phyloP scores from a whole-genome alignment of 2,113 vertebrate genomes.

The Neoarius graeffei region DNA sequence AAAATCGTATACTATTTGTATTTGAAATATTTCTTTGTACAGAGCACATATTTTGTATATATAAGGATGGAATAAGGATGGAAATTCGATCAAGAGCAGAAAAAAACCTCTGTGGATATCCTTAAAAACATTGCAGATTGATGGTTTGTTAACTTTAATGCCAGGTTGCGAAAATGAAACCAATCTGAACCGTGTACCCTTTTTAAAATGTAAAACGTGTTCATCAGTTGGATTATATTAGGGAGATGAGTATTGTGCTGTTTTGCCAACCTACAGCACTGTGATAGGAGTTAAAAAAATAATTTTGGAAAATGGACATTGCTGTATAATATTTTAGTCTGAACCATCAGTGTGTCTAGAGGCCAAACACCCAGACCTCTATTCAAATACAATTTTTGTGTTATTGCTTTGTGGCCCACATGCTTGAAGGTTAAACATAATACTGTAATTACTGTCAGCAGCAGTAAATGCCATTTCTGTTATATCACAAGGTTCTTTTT shows the following conservation, averaged over 20 bases:
- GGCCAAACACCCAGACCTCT: slow-evolving; percentile 20
- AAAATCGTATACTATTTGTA: neutral
- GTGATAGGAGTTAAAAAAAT: slow-evolving; percentile 15
- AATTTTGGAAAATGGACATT: slow-evolving; percentile 35
- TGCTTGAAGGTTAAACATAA: slow-evolving; percentile 27
- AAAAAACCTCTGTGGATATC: slow-evolving; percentile 1
- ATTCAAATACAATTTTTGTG: slow-evolving; percentile 27
- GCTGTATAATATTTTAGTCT: slow-evolving; percentile 21
- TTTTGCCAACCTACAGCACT: slow-evolving; percentile 29
- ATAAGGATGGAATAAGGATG: neutral
- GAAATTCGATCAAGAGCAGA: neutral
- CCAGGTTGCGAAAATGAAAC: slow-evolving; percentile 29
- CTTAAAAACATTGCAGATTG: neutral
- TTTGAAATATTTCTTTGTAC: neutral
- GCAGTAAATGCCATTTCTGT: slow-evolving; percentile 15
- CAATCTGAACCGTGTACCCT: slow-evolving; percentile 33
- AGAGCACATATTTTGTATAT: neutral
- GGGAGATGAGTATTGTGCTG: neutral
- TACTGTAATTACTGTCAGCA: slow-evolving; percentile 18
- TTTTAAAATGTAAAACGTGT: slow-evolving; percentile 21
- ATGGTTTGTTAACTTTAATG: slow-evolving; percentile 30
- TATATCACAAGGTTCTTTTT: slow-evolving; percentile 7
- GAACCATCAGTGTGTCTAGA: slow-evolving; percentile 39
- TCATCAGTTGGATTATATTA: slow-evolving; percentile 44
- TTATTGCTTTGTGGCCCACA: slow-evolving; percentile 17